phyloP scores from a whole-genome alignment of 1,140 invertebrate genomes.

The Drosophila arawakana region DNA sequence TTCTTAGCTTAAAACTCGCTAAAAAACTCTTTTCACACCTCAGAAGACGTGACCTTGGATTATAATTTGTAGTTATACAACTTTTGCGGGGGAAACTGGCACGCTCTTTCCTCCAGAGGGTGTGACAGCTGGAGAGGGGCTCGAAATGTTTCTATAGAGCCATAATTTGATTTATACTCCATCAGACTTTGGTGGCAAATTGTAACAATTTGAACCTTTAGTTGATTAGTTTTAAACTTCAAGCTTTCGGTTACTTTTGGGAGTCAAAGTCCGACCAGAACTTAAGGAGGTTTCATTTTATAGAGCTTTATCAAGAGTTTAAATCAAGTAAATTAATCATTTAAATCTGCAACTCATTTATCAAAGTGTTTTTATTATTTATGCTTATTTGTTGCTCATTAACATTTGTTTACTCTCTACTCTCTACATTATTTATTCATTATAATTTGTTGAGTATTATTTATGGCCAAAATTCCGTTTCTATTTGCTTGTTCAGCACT shows the following conservation, averaged over 20 bases:
- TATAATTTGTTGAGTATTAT: too few relatives aligned
- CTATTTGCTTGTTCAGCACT: background rate
- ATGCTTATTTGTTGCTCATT: background rate
- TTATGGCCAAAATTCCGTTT: background rate
- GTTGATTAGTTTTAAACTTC: conserved; percentile 1
- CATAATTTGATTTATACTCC: background rate
- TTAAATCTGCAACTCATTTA: background rate
- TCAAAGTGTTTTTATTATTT: background rate
- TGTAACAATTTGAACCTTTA: background rate
- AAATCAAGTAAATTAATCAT: background rate
- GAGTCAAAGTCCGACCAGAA: background rate
- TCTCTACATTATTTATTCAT: too few relatives aligned
- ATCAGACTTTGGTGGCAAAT: background rate
- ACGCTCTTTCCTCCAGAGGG: background rate
- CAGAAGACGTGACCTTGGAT: conserved; percentile 15
- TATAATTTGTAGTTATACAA: conserved; percentile 19
- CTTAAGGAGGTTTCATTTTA: background rate
- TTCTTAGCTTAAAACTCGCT: background rate
- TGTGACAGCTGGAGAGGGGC: conserved; percentile 6
- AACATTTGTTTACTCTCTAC: too few relatives aligned
- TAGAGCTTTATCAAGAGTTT: background rate
- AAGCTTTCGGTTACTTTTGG: conserved; percentile 9
- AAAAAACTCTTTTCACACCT: conserved; percentile 24
- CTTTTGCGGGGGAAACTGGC: conserved; percentile 1
- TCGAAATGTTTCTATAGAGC: background rate